A percentile compares a stretch with the other conserved stretches of the same genome.
Conservation (phyloP, 2,113 vertebrate genomes). For the Urocitellus parryii region DNA sequence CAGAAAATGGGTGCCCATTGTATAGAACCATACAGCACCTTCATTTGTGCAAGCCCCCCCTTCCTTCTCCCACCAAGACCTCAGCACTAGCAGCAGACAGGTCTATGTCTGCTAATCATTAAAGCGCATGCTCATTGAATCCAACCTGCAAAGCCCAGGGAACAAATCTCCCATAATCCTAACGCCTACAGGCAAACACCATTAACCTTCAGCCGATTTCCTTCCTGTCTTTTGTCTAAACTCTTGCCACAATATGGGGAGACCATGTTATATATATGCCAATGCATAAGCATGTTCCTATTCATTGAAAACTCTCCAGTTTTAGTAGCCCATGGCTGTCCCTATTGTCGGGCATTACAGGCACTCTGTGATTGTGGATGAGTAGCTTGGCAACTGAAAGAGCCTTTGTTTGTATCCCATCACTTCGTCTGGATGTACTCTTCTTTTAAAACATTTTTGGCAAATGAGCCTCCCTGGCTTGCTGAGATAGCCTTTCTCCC, state of each 20-base stretch:
- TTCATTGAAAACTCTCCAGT: neutral
- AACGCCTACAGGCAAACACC: neutral
- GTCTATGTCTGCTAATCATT: neutral
- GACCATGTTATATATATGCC: neutral
- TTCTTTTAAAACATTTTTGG: constrained; percentile 63
- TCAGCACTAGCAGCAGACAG: neutral
- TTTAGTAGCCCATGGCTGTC: neutral
- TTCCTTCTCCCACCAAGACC: neutral
- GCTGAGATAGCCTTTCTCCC: neutral
- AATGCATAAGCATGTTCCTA: neutral
- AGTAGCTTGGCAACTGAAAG: neutral
- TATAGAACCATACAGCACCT: neutral
- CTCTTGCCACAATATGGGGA: neutral
- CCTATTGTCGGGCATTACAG: neutral
- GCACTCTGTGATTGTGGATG: neutral
- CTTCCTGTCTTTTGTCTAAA: constrained; percentile 41
- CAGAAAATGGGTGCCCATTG: no score
- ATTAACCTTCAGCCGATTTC: neutral
- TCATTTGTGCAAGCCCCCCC: no score
- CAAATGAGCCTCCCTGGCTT: constrained; percentile 27
- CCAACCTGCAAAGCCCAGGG: neutral
- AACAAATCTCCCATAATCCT: neutral
- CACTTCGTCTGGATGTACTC: neutral
- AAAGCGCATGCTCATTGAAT: neutral
- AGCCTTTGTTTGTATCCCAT: neutral